Evolutionary conservation across 30 jellyfish, hydroid and myxozoan genomes (phyloP), one percentile per base, ranked within the genome.

Genomic region (Turritopsis dohrnii): DNA sequence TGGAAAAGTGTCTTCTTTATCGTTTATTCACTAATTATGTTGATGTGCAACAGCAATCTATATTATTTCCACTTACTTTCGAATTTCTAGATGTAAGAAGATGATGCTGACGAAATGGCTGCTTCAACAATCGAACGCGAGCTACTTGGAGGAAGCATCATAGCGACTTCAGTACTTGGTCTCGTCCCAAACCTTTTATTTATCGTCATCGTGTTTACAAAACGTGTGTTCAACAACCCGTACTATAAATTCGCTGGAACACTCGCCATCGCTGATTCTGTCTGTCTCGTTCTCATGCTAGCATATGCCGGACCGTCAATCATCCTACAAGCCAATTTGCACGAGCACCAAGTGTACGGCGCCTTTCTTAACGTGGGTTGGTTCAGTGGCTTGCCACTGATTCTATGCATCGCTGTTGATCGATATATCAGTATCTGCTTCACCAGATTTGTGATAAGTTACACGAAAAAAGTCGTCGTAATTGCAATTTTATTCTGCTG

Each of bases 251-350:
- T 74, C 21, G 83, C 83, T 0, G 83, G 83, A 1, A n/a, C 54
- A n/a, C 83, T 74, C 13, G 74, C 73, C 24, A 24, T 74, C 83
- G 83, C 83, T 21, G 83, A 74, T 74, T 74, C 54, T n/a, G 41
- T 74, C 65, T 74, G 83, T 74, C 71, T 74, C 18, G 24, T 74
- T 21, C 60, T 74, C 28, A 74, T 74, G 83, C 28, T 74, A 16
- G 83, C 54, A 23, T 74, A 74, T 52, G 83, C 83, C 8, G 28
- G 54, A 26, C 83, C 83, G 53, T 74, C 54, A 13, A 16, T 74
- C 13, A 24, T 74, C 24, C 13, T 24, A 0, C 83, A 29, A 24
- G n/a, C 73, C 28, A 74, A 52, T 24, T 0, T 74, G 18, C 28
- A 52, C 83, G 13, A 1, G 19, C 28, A 52, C 65, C 52, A n/a